phyloP scores from a whole-genome alignment of 64 coral and sea anemone genomes.

The Astreopora myriophthalma region DNA sequence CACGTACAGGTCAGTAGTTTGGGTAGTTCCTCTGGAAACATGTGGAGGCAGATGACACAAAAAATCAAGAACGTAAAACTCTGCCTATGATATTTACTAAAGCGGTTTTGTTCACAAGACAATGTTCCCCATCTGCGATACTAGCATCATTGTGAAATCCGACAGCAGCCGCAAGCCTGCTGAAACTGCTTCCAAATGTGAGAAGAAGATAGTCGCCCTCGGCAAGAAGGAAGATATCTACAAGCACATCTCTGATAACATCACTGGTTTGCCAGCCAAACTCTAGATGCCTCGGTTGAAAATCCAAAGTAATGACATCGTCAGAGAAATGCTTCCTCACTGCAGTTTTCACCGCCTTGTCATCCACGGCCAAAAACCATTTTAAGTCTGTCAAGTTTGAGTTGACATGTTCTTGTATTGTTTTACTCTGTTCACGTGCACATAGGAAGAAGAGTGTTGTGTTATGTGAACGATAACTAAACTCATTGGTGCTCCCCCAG shows the following conservation, averaged over 20 bases:
- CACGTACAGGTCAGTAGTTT: too few relatives aligned
- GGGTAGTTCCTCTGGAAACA: too few relatives aligned
- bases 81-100: not conserved
- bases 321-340: not conserved
- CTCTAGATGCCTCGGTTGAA: not conserved
- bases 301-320: not conserved
- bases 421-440: not conserved
- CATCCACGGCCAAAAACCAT: constrained; percentile 44
- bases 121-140: constrained; percentile 21
- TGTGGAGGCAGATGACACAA: too few relatives aligned
- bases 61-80: not conserved
- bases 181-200: not conserved
- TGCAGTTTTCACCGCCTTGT: not conserved
- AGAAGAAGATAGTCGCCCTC: constrained; percentile 31
- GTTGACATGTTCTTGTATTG: not conserved
- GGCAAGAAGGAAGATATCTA: constrained; percentile 3
- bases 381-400: not conserved
- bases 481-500: not conserved
- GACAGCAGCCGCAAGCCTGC: not conserved
- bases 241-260: not conserved
- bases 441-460: not conserved
- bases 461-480: not conserved
- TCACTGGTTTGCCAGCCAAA: not conserved
- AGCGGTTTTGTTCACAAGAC: not conserved
- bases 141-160: not conserved